Conservation (phyloP, 2,113 vertebrate genomes). For the Antechinus stuartii region DNA sequence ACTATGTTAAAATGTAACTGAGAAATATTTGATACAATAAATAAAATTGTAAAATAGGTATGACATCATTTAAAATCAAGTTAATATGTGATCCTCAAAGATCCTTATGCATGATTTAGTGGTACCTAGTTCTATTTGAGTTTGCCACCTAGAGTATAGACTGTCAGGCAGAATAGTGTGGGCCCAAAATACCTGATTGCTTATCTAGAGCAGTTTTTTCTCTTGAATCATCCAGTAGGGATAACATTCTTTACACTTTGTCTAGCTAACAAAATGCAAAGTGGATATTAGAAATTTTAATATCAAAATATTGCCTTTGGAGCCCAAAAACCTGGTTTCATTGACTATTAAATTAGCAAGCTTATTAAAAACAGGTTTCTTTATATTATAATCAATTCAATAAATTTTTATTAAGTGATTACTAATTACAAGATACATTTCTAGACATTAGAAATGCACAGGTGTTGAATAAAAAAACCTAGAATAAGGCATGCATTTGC, state of each 20-base stretch:
- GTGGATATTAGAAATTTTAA: constrained; percentile 45
- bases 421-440: neutral
- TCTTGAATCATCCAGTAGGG: neutral
- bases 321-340: neutral
- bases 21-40: neutral
- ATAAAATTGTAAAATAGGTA: neutral
- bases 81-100: neutral
- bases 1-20: neutral
- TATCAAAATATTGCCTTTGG: constrained; percentile 40
- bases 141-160: neutral
- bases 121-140: neutral
- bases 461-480: neutral
- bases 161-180: constrained; percentile 3
- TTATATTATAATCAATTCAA: neutral
- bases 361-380: neutral
- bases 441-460: neutral
- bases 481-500: neutral
- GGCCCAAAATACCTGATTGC: constrained; percentile 24
- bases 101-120: neutral
- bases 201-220: constrained; percentile 15
- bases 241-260: constrained; percentile 2
- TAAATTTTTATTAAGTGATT: neutral
- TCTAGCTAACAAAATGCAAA: neutral
- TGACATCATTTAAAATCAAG: neutral
- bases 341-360: neutral